Base-by-base conservation (phyloP, 2,888 invertebrate genomes). In the Tipula lateralis region DNA sequence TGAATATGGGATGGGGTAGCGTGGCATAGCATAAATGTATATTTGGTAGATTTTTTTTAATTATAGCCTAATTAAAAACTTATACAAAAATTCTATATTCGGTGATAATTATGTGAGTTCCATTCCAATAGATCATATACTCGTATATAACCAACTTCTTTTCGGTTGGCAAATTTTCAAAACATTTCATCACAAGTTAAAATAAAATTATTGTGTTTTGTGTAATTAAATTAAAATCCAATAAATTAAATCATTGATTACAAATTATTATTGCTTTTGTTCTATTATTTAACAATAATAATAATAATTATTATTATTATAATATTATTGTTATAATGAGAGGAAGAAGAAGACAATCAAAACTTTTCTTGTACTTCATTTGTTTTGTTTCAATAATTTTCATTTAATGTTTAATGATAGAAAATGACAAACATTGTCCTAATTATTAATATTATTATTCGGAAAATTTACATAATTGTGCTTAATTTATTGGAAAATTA, bases 401-500 rank as follows among this genome's bases (percentile, higher is more conserved):
- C 66, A 24, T 66, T 66, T 66, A 66, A 66, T 66, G 66, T 66
- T 66, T 66, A 24, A 66, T 66, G 66, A 66, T 24, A 66, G 66
- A 66, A 66, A 66, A 66, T 66, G 66, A 66, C 66, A 66, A 66
- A 66, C 24, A 44, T 66, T 66, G 66, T 24, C 66, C 66, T 24
- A 66, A 66, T 66, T 24, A 66, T 66, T 66, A 66, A 2, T 24
- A 19, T 66, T 24, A 66, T 66, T 24, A 24, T 66, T 24, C 13
- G n/a, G 12, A 50, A 9, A 24, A 66, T 66, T 66, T 66, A 66
- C 66, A 66, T 66, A 66, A 66, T 66, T 66, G 66, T 24, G 66
- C 66, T 66, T 66, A 66, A 66, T 66, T 66, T 66, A 66, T 66
- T 24, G 66, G 66, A 66, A 66, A 66, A 66, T 66, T 66, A 66